Base-by-base conservation (phyloP, 2,888 invertebrate genomes). In the Sminthurinus aureus region DNA sequence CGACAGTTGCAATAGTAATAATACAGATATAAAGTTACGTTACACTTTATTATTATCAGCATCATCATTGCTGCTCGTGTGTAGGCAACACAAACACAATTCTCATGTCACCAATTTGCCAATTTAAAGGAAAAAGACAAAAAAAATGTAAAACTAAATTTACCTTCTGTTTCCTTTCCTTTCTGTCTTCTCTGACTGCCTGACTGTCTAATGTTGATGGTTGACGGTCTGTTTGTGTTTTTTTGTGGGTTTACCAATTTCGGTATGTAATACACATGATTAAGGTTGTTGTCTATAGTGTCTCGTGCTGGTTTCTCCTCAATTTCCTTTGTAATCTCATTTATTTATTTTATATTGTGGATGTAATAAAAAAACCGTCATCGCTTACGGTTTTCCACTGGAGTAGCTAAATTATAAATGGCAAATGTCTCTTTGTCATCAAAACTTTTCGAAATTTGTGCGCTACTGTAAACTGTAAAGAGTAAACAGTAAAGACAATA, bases 341-440 rank as follows among this genome's bases (percentile, higher is more conserved):
- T 58, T 58, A 58, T 58, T 58, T 58, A 58, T 58, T 58, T 69
- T 69, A n/a, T 1, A 38, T 38, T 38, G 38, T 38, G 6, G 38
- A 38, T 69, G 69, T 69, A 69, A n/a, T 69, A n/a, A n/a, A 69
- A n/a, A n/a, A 69, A 69, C 22, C n/a, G n/a, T n/a, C n/a, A 12
- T n/a, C n/a, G 20, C 69, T 69, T 69, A 69, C 69, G 69, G 69
- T 69, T 69, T 69, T 20, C 69, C 11, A 69, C 69, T 69, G 69
- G 20, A 22, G 58, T 58, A 58, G 18, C n/a, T n/a, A n/a, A n/a
- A n/a, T n/a, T n/a, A n/a, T n/a, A n/a, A n/a, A n/a, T n/a, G n/a
- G 58, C 9, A 15, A 58, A 18, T 15, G 58, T 58, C 58, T 15
- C 58, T 58, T 58, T 58, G 58, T 18, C 18, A 58, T 58, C 38